Base-by-base conservation (phyloP, 2,113 vertebrate genomes). In the Cebidichthys violaceus region DNA sequence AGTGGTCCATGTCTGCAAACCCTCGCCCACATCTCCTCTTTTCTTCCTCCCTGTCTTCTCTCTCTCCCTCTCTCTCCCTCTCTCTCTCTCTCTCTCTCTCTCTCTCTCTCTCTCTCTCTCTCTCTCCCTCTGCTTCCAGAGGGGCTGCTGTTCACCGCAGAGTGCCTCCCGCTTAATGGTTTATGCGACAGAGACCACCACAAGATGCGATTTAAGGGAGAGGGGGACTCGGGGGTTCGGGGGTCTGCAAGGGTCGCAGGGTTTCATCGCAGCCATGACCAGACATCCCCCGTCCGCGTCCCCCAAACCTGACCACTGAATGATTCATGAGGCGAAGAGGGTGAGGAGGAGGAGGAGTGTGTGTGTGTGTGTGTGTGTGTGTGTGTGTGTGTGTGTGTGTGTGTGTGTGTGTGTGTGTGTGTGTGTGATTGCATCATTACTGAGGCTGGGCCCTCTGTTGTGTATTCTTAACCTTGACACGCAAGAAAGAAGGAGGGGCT, bases 311-410 rank as follows among this genome's bases (percentile, higher is more conserved):
- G 60, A 78, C 68, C 81, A 57, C 70, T 93, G 88, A 94, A 94
- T 94, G 89, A 95, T 94, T 94, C 86, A 94, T 92, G 80, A 83
- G 80, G 39, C 61, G 54, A 73, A 79, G 78, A 2, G 22, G 37
- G 67, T 55, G 59, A 59, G 68, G 45, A 45, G 52, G n/a, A n/a
- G n/a, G n/a, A n/a, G n/a, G 22, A 9, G 52, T 20, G 78, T 66
- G 61, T 80, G 81, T 82, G 68, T 74, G 84, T 45, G 15, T 14
- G 43, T 45, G 45, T 47, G 10, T 17, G 10, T 13, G 43, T 45
- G 43, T 45, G 43, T 45, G 43, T 45, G 43, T 45, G 45, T 20
- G 45, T 47, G 45, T 47, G 45, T 47, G 14, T 15, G 43, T 15
- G 43, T 45, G 45, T 47, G 17, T 7, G 45, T 50, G 45, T 50